Base-by-base conservation (phyloP, 2,113 vertebrate species). In the Hipposideros armiger region DNA sequence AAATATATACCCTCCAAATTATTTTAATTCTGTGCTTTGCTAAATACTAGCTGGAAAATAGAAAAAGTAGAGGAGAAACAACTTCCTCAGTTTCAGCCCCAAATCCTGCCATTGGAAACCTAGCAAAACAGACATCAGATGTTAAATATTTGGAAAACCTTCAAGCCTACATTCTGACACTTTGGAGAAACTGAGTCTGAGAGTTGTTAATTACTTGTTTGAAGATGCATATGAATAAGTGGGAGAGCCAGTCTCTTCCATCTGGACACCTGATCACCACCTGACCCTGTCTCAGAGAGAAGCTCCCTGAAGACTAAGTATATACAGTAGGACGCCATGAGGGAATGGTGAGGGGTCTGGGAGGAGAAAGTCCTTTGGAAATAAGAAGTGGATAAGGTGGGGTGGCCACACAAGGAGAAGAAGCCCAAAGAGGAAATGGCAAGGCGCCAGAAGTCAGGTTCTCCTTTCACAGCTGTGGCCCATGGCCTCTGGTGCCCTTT, bases 391-490 rank as follows among this genome's bases (percentile, higher is more conserved):
- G 16, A 6, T 24, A 92, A 94, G 32, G 69, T 87, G 32, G 58
- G 77, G 77, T 3, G 26, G 42, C 19, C 66, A 45, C 52, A 22
- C 6, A n/a, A 78, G 50, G 58, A 93, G 50, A 81, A 95, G 92
- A 40, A 60, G 54, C 45, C 52, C 66, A 30, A 60, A 45, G 40
- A 28, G 70, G 47, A n/a, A 81, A 83, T 19, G 67, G 19, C 13
- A 4, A 87, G 74, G 36, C 4, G 32, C 74, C 83, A 30, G 11
- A 62, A 88, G 50, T n/a, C 70, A 60, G 74, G 47, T 60, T 73
- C 26, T 74, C 74, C 92, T 72, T 76, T n/a, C 72, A 28, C 52
- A 96, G 93, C 95, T 94, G 85, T 15, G n/a, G 36, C 52, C 92
- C 11, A 16, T 95, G 95, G 24, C 87, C 91, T 96, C 81, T 54